phyloP scores from a whole-genome alignment of 2,113 vertebrate species.

The Sphyrna mokarran region DNA sequence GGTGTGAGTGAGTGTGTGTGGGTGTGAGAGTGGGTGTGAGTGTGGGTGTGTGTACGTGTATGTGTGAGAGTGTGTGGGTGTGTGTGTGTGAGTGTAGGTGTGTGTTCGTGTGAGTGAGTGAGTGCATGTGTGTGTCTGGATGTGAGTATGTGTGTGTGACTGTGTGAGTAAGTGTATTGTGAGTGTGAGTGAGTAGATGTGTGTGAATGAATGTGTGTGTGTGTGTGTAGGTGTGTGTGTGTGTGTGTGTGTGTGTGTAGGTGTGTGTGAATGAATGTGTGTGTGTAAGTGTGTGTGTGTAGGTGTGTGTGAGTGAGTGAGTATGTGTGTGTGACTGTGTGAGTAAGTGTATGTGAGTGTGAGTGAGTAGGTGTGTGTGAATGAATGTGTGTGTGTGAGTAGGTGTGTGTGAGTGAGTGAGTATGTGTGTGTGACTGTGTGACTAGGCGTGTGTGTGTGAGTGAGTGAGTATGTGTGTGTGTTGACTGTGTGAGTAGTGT shows the following conservation, averaged over 20 bases:
- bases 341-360: background rate
- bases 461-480: background rate
- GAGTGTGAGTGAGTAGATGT: background rate
- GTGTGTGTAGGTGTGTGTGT: background rate
- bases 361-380: too few relatives aligned
- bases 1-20: too few relatives aligned
- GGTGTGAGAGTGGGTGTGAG: background rate
- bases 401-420: background rate
- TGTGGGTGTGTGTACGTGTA: too few relatives aligned
- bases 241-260: background rate
- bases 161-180: background rate
- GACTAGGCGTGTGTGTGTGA: background rate
- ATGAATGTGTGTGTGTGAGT: too few relatives aligned
- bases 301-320: background rate
- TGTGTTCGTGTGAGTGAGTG: too few relatives aligned
- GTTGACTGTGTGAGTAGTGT: background rate
- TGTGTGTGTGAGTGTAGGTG: background rate
- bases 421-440: background rate
- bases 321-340: too few relatives aligned
- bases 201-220: too few relatives aligned
- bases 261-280: too few relatives aligned
- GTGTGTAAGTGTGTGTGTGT: background rate
- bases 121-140: background rate
- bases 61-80: background rate
- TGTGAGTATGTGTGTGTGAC: too few relatives aligned